Conservation (phyloP, 1,140 invertebrate genomes). For the Heliconius hermathena region DNA sequence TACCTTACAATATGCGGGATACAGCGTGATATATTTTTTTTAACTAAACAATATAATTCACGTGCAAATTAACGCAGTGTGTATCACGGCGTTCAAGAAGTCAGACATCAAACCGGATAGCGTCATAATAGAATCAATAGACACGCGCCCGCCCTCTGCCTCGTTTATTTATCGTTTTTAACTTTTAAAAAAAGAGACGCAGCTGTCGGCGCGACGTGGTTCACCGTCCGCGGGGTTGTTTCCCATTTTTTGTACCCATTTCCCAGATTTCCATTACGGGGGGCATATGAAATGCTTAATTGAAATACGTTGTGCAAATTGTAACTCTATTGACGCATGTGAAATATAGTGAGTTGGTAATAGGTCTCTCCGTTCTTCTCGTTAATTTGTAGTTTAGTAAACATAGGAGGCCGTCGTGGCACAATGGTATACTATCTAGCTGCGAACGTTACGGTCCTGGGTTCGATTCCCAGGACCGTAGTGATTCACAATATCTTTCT, state of each 20-base stretch:
- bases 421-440: too few species aligned
- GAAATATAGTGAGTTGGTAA: neutral
- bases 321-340: neutral
- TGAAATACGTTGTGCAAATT: neutral
- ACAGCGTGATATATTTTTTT: neutral
- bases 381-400: too few species aligned
- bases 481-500: too few species aligned
- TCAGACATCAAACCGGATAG: constrained; percentile 24
- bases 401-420: too few species aligned
- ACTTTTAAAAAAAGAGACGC: constrained; percentile 24
- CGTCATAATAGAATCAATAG: constrained; percentile 32
- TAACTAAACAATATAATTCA: neutral
- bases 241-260: neutral
- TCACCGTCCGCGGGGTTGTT: neutral
- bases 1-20: neutral
- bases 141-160: constrained; percentile 13
- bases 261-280: neutral
- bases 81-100: neutral
- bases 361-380: neutral
- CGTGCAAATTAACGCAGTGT: neutral
- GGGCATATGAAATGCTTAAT: neutral
- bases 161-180: constrained; percentile 29
- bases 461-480: too few species aligned
- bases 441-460: too few species aligned
- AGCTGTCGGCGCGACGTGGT: constrained; percentile 19